phyloP scores from a whole-genome alignment of 2,113 vertebrate species.

The Choloepus hoffmanni region DNA sequence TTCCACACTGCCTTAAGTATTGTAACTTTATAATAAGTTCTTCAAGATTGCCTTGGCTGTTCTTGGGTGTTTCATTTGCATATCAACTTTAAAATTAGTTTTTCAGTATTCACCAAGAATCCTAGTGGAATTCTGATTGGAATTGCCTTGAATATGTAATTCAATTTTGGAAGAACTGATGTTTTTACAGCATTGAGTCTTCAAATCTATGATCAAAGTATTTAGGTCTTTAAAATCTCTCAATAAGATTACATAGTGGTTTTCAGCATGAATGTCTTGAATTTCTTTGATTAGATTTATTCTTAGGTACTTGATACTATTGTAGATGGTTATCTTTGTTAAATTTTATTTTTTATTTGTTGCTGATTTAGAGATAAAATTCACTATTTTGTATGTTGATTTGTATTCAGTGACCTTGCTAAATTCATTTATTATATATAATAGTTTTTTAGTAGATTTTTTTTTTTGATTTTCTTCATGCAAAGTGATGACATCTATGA shows the following conservation, averaged over 20 bases:
- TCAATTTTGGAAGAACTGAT: background rate
- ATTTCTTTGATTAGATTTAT: slow-evolving; percentile 9
- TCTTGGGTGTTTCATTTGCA: background rate
- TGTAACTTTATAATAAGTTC: background rate
- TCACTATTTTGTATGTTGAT: background rate
- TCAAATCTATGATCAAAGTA: background rate
- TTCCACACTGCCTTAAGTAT: background rate
- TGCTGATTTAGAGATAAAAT: background rate
- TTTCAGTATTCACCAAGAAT: background rate
- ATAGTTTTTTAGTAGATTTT: background rate
- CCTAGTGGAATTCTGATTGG: background rate
- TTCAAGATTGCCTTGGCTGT: no score
- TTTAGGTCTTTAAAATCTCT: slow-evolving; percentile 32
- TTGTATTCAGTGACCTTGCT: background rate
- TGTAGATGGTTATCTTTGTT: background rate
- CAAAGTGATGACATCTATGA: no score
- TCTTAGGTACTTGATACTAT: background rate
- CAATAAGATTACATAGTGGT: background rate
- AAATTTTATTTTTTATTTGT: slow-evolving; percentile 15
- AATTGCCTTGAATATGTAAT: slow-evolving; percentile 3
- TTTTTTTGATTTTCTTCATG: background rate
- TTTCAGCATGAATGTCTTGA: slow-evolving; percentile 7
- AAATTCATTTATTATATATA: background rate
- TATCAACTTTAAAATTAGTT: background rate
- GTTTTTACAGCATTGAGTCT: background rate